phyloP scores from a whole-genome alignment of 2,797 vertebrate species.

The Urocyon cinereoargenteus region DNA sequence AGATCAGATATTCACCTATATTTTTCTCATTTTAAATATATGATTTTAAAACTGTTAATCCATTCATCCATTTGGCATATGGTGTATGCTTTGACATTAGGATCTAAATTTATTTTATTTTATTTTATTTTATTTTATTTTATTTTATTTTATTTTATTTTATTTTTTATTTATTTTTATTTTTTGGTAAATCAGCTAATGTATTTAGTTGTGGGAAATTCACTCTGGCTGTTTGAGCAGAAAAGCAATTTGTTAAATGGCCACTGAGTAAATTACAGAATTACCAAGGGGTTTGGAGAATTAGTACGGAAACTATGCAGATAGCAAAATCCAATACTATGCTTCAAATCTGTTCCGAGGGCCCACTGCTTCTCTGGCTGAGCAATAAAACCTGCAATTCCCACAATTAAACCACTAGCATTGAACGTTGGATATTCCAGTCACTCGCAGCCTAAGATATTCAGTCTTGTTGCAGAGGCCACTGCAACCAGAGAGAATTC shows the following conservation, averaged over 20 bases:
- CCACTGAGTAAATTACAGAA: not conserved
- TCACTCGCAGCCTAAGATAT: not conserved
- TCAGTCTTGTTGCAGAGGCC: not conserved
- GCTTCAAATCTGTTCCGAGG: not conserved
- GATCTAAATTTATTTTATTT: not conserved
- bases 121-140: too few species aligned
- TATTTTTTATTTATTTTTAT: too few species aligned
- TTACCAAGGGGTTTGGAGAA: not conserved
- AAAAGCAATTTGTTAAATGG: not conserved
- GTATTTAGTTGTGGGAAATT: conserved; percentile 30
- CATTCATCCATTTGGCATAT: not conserved
- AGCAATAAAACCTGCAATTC: not conserved
- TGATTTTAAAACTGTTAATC: not conserved
- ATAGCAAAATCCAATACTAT: not conserved
- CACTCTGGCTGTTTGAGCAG: not conserved
- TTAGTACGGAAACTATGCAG: not conserved
- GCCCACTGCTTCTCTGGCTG: not conserved
- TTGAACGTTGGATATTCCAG: not conserved
- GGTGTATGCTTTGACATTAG: not conserved
- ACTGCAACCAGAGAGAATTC: not conserved
- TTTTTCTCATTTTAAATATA: conserved; percentile 14
- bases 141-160: too few species aligned
- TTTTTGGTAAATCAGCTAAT: not conserved
- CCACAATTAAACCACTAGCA: not conserved
- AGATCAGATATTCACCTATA: not conserved